phyloP scores from a whole-genome alignment of 2,888 invertebrate genomes.

The Dryadula phaetusa region DNA sequence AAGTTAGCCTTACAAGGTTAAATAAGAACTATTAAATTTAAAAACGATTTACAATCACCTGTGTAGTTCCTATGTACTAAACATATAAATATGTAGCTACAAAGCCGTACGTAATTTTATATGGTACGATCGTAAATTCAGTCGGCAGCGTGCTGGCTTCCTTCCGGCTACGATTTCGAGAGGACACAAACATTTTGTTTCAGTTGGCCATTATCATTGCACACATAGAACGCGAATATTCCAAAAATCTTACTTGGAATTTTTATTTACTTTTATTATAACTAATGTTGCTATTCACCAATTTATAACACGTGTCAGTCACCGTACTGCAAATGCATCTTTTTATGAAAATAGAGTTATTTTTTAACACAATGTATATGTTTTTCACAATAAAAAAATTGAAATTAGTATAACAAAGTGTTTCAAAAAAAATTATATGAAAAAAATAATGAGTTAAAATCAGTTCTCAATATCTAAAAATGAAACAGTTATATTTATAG shows the following conservation, averaged over 20 bases:
- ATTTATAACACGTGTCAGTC: slow-evolving; percentile 26
- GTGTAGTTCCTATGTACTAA: background rate
- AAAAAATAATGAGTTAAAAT: too few species aligned
- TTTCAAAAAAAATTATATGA: too few species aligned
- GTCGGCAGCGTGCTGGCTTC: slow-evolving; percentile 61
- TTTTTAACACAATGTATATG: slow-evolving; percentile 7
- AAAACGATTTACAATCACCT: background rate
- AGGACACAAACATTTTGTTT: slow-evolving; percentile 46
- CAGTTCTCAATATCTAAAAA: too few species aligned
- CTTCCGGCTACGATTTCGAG: slow-evolving; percentile 59
- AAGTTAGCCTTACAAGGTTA: too few species aligned
- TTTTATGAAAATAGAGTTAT: slow-evolving; percentile 2
- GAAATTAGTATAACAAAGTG: too few species aligned
- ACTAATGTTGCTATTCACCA: slow-evolving; percentile 29
- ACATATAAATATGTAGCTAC: slow-evolving; percentile 10
- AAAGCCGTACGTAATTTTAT: slow-evolving; percentile 53
- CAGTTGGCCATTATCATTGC: slow-evolving; percentile 44
- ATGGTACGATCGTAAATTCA: slow-evolving; percentile 68
- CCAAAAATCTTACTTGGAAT: slow-evolving; percentile 31
- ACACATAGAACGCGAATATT: slow-evolving; percentile 37
- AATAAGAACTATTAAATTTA: slow-evolving; percentile 17
- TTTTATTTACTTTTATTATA: slow-evolving; percentile 27
- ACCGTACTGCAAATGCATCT: slow-evolving; percentile 26
- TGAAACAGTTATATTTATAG: too few species aligned
- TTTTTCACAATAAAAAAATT: background rate